Conservation (phyloP, 2,888 invertebrate species). For the Drosophila hamatofila region DNA sequence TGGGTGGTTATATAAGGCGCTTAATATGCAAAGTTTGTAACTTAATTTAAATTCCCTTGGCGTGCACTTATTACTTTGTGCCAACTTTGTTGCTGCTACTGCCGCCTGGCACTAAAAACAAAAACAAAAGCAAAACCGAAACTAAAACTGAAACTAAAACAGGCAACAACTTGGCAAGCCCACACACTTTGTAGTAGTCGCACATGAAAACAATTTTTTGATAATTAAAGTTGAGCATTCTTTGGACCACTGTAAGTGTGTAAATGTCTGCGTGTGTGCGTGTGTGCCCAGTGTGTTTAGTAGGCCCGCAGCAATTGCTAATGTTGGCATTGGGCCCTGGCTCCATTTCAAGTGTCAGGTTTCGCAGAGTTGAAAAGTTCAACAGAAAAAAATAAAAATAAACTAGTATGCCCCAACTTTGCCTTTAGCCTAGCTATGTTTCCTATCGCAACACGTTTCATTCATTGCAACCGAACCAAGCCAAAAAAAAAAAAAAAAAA, state of each 20-base stretch:
- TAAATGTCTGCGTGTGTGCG: conserved; percentile 1
- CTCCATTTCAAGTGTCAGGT: conserved; percentile 65
- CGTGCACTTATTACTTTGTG: conserved; percentile 69
- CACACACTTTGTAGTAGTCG: conserved; percentile 58
- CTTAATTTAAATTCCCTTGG: conserved; percentile 75
- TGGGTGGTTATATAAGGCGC: conserved; percentile 48
- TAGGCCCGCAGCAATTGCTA: conserved; percentile 55
- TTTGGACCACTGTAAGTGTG: conserved; percentile 12
- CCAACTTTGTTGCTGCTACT: conserved; percentile 51
- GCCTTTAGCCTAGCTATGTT: conserved; percentile 21
- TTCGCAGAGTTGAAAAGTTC: conserved; percentile 54
- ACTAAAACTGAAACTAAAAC: conserved; percentile 44
- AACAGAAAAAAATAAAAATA: conserved; percentile 17
- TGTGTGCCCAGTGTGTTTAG: conserved; percentile 8
- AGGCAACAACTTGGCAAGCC: conserved; percentile 59
- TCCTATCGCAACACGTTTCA: conserved; percentile 25
- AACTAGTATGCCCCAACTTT: conserved; percentile 38
- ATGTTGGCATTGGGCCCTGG: conserved; percentile 61
- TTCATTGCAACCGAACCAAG: conserved; percentile 21
- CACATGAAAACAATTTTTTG: conserved; percentile 68
- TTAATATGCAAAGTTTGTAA: conserved; percentile 72
- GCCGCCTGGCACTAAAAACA: conserved; percentile 53
- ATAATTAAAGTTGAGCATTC: conserved; percentile 65
- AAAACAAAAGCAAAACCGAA: conserved; percentile 57
- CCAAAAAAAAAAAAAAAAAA: conserved; percentile 1